A percentile compares a stretch with the other conserved stretches of the same genome.
phyloP scores from a whole-genome alignment of 2,888 invertebrate species.

The Agrochola lychnidis region DNA sequence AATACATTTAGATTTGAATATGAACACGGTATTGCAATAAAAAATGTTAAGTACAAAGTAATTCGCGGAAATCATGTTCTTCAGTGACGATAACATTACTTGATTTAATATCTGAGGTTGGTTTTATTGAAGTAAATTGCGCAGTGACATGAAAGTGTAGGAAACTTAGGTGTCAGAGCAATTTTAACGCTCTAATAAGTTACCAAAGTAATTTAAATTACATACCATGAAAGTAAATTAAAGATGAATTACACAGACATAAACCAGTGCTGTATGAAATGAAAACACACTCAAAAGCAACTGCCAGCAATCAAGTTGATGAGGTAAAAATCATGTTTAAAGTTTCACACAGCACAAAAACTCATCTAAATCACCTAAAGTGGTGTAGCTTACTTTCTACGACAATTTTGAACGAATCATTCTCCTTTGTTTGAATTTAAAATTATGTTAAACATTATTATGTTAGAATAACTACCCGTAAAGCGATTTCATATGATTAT shows the following conservation, averaged over 20 bases:
- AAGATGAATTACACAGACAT: conserved; percentile 62
- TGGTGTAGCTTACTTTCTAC: conserved; percentile 67
- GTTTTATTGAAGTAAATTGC: conserved; percentile 18
- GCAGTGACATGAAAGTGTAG: conserved; percentile 28
- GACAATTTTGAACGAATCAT: conserved; percentile 67
- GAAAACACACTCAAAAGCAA: conserved; percentile 49
- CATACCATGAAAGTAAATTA: conserved; percentile 49
- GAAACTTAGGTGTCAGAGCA: conserved; percentile 13
- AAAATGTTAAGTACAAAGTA: conserved; percentile 70
- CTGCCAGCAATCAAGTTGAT: conserved; percentile 53
- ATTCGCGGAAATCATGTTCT: conserved; percentile 70
- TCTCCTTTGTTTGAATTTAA: conserved; percentile 70
- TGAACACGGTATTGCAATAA: conserved; percentile 67
- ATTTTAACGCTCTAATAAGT: conserved; percentile 51
- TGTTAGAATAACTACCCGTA: conserved; percentile 75
- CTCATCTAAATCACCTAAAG: conserved; percentile 57
- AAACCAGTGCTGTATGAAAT: conserved; percentile 54
- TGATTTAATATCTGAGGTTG: conserved; percentile 50
- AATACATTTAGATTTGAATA: conserved; percentile 82
- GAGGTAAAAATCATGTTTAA: conserved; percentile 60
- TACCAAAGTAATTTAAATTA: conserved; percentile 48
- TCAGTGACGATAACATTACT: conserved; percentile 30
- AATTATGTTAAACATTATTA: conserved; percentile 76
- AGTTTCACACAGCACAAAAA: conserved; percentile 63
- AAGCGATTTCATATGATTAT: conserved; percentile 77